These are phyloP conservation scores for Drosophila sordidapex DNA, from an alignment of 2,888 invertebrate species.

Conservation along the genomic window DNA sequence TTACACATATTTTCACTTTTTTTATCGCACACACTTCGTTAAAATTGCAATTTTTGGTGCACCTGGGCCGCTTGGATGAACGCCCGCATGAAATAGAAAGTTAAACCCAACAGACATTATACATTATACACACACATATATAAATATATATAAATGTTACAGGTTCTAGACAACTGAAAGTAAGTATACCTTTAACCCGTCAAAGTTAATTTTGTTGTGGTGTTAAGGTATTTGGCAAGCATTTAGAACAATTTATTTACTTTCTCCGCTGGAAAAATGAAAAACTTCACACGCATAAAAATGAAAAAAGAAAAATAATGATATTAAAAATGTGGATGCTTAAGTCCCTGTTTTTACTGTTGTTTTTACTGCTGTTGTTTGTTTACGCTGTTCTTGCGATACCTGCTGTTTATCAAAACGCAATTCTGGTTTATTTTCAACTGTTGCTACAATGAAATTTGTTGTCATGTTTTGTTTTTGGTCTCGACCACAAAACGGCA, in stretches of 20 bases:
- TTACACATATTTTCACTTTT: constrained; percentile 67
- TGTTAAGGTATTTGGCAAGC: constrained; percentile 46
- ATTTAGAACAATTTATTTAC: constrained; percentile 71
- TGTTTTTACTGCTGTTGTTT: constrained; percentile 33
- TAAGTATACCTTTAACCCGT: constrained; percentile 42
- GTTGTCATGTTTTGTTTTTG: constrained; percentile 47
- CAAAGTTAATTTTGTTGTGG: constrained; percentile 34
- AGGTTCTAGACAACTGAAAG: constrained; percentile 68
- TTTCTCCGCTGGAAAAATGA: constrained; percentile 58
- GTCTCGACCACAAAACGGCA: constrained; percentile 66
- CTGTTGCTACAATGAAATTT: constrained; percentile 61
- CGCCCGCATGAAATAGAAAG: constrained; percentile 77
- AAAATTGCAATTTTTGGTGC: constrained; percentile 75
- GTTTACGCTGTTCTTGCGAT: constrained; percentile 28
- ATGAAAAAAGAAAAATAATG: not conserved
- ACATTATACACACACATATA: not conserved
- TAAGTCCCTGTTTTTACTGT: constrained; percentile 27
- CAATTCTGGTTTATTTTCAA: constrained; percentile 68
- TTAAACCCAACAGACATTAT: constrained; percentile 11
- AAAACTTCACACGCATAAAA: constrained; percentile 68
- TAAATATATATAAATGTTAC: not conserved
- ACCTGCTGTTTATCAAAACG: constrained; percentile 70
- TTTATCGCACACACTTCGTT: constrained; percentile 55
- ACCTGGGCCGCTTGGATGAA: constrained; percentile 47
- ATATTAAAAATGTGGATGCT: constrained; percentile 17